Evolutionary conservation across 1,140 invertebrate species (phyloP).

Genomic region (Steinernema khuongi): DNA sequence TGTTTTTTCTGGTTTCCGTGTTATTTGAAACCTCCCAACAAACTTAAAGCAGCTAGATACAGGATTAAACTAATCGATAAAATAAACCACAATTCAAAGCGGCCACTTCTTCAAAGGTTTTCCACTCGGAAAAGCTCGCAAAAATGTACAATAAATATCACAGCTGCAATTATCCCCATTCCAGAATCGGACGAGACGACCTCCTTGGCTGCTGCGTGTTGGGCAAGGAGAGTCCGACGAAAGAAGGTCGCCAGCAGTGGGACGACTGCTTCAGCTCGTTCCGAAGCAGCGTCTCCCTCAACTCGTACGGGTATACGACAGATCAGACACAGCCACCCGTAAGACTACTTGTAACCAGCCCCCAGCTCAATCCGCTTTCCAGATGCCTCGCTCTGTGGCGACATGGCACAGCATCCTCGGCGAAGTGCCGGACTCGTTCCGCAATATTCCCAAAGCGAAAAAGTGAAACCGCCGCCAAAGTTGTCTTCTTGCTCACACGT

Average conservation of each 20-base stretch:
- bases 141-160: background rate
- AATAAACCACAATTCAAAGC: too few relatives aligned
- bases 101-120: too few relatives aligned
- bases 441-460: conserved; percentile 55
- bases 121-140: background rate
- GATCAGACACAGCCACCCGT: background rate
- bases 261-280: conserved; percentile 49
- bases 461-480: conserved; percentile 47
- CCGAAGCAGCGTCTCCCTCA: conserved; percentile 18
- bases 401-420: conserved; percentile 51
- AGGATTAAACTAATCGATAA: too few relatives aligned
- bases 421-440: conserved; percentile 50
- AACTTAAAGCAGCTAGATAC: too few relatives aligned
- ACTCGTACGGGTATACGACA: conserved; percentile 21
- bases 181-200: conserved; percentile 67
- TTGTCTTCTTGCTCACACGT: conserved; percentile 49
- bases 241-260: conserved; percentile 79
- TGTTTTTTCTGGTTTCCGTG: too few relatives aligned
- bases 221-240: conserved; percentile 70
- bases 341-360: background rate
- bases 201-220: conserved; percentile 77
- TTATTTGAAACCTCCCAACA: too few relatives aligned
- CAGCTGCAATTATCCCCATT: too few relatives aligned
- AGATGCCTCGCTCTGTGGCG: conserved; percentile 42
- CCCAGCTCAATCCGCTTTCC: conserved; percentile 19